Evolutionary conservation across 1,140 invertebrate genomes (phyloP).

Genomic region (Pachypsylla venusta): DNA sequence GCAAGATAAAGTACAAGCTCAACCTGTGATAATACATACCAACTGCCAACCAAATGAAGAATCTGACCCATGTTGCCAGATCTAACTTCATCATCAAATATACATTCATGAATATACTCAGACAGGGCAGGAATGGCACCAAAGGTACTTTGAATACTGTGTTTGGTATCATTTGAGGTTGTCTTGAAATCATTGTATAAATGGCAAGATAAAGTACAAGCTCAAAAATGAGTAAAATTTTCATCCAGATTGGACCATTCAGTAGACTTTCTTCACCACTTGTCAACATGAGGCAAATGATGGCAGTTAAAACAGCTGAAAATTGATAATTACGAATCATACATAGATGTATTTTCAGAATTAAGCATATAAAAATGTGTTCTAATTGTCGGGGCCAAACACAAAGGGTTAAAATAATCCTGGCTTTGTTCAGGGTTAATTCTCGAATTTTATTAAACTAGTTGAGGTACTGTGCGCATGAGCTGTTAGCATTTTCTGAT

Average conservation of each 20-base stretch:
- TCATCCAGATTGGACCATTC: constrained; percentile 23
- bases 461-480: no score
- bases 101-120: constrained; percentile 50
- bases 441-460: no score
- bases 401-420: no score
- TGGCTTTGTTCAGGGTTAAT: no score
- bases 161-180: not conserved
- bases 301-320: constrained; percentile 26
- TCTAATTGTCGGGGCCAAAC: no score
- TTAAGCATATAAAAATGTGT: no score
- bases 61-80: constrained; percentile 45
- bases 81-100: constrained; percentile 51
- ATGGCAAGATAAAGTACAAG: not conserved
- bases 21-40: constrained; percentile 27
- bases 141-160: constrained; percentile 37
- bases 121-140: constrained; percentile 46
- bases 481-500: no score
- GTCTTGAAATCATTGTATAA: not conserved
- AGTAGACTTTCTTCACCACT: constrained; percentile 20
- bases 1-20: not conserved
- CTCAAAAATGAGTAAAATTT: not conserved
- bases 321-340: not conserved
- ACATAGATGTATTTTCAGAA: no score
- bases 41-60: constrained; percentile 43
- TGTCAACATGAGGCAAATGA: constrained; percentile 26